Percentiles rank a stretch among this genome's conserved stretches.
Evolutionary conservation across 2,113 vertebrate species (phyloP).

Genomic region (Chlamydotis undulata): DNA sequence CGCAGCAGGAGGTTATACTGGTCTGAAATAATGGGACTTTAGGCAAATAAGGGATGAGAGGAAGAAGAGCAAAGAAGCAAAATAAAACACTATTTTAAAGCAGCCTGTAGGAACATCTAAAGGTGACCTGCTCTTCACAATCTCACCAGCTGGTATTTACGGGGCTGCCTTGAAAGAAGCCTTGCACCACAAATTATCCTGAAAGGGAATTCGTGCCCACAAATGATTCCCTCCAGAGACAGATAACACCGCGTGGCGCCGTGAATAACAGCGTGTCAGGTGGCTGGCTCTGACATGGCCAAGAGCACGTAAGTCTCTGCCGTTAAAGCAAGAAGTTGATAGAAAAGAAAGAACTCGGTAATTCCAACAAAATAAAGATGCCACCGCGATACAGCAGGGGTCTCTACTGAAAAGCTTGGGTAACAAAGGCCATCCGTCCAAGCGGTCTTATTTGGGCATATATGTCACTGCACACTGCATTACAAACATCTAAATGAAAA

Average conservation of each 20-base stretch:
- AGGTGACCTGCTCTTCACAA: neutral
- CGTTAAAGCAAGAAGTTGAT: neutral
- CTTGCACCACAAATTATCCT: neutral
- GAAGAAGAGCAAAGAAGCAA: neutral
- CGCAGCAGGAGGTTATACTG: neutral
- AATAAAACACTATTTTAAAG: neutral
- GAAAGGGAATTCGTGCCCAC: neutral
- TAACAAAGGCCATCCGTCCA: neutral
- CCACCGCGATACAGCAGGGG: neutral
- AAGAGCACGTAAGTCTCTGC: neutral
- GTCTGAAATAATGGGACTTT: neutral
- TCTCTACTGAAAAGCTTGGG: neutral
- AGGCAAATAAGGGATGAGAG: neutral
- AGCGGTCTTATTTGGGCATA: neutral
- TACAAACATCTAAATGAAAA: neutral
- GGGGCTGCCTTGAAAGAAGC: neutral
- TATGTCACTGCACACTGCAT: neutral
- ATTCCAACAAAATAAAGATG: neutral
- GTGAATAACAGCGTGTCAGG: neutral
- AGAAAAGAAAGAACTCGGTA: neutral
- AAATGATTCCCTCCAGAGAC: neutral
- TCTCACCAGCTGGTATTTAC: neutral
- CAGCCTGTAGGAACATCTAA: neutral
- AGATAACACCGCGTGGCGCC: rapidly evolving
- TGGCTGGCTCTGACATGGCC: neutral